Conservation (phyloP, 2,797 vertebrate genomes). For the Pseudomugil tenellus region DNA sequence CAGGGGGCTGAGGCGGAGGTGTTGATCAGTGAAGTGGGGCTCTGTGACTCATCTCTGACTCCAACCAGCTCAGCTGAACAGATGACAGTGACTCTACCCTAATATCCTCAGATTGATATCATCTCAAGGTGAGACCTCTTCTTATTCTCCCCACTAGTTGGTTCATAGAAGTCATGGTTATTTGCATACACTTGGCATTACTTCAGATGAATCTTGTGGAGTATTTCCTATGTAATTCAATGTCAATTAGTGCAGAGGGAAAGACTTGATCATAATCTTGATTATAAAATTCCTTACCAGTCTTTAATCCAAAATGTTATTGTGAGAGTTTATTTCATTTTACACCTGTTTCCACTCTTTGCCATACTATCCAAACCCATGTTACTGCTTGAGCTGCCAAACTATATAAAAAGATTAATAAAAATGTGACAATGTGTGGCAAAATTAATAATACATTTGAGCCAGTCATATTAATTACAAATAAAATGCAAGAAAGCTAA, state of each 20-base stretch:
- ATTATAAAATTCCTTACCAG: not conserved
- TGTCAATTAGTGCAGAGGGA: not conserved
- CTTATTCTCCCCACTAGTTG: constrained; percentile 11
- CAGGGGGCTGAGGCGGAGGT: constrained; percentile 56
- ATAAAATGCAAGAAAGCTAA: too few species aligned
- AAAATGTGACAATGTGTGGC: not conserved
- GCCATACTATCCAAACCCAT: not conserved
- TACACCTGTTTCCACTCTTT: not conserved
- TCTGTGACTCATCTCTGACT: constrained; percentile 66
- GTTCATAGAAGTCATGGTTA: constrained; percentile 4
- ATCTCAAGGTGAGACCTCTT: constrained; percentile 39
- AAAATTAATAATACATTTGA: too few species aligned
- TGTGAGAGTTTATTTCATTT: constrained; percentile 2
- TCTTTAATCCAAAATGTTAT: constrained; percentile 17
- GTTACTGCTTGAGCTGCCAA: not conserved
- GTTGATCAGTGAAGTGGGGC: constrained; percentile 69
- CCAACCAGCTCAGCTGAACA: constrained; percentile 35
- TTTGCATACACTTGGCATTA: constrained; percentile 20
- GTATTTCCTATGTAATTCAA: not conserved
- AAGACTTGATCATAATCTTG: constrained; percentile 8
- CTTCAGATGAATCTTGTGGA: not conserved
- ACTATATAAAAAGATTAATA: not conserved
- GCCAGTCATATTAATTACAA: not conserved
- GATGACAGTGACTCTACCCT: constrained; percentile 34
- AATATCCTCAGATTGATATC: constrained; percentile 35